Evolutionary conservation across 92 coral and sea anemone genomes (phyloP), one percentile per base, ranked within the genome.

Genomic region (Porites cylindrica): DNA sequence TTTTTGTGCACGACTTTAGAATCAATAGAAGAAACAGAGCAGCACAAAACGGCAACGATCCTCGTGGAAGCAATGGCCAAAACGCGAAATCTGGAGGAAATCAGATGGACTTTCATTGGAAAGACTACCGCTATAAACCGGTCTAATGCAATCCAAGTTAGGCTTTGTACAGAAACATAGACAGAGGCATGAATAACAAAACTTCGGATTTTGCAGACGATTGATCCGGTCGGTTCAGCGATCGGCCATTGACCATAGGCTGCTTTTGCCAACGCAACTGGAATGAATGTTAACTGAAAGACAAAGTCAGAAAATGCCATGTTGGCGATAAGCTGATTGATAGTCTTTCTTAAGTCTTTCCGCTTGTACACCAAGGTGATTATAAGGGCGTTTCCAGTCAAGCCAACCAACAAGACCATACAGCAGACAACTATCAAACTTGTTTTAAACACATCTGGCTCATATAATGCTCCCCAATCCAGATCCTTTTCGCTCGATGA

Each of bases 51-150:
- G 4, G 93, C 82, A 8, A 85, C 53, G 5, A 90, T 66, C 93
- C 93, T 86, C 0, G 90, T 85, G 10, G 79, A 58, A 1, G 79
- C 78, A 14, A 90, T 74, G 6, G 87, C 87, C 0, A 70, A 13
- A 38, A 70, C 72, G 6, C 90, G 90, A 23, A 85, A 82, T 77
- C 71, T 77, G 11, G 88, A 60, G 8, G 89, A 85, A 70, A 90
- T 80, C 23, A 85, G 73, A 61, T 29, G 50, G 4, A 76, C 83
- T 16, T 83, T 84, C 24, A 90, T 69, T 18, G 93, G 93, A 3
- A 85, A 80, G 2, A 85, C 88, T 2, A 90, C 93, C 5, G 93
- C 93, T 13, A 79, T 10, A 51, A 90, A 90, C 19, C 93, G 65
- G 58, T 90, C 93, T 17, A 90, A 58, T 1, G 93, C 87, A 70